Evolutionary conservation across 2,113 vertebrate species (phyloP), one percentile per base, ranked within the genome.

Genomic region (Pyxicephalus adspersus): DNA sequence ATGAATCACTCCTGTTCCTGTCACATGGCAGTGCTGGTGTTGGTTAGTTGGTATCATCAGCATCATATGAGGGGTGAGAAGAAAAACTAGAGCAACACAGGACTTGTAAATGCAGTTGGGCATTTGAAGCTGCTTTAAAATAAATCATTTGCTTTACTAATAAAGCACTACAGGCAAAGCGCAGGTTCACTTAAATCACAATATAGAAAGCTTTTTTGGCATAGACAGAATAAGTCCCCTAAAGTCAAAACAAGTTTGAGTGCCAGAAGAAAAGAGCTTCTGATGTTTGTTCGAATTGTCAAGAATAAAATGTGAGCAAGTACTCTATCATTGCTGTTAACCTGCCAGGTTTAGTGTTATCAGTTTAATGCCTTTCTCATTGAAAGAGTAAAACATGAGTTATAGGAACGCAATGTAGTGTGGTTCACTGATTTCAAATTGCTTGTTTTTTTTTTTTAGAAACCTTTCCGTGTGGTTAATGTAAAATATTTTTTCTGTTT

Each of bases 251-350:
- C 71, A 74, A 4, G 9, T 55, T 15, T 6, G 23, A 29, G 71
- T 58, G 71, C 55, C 71, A 74, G 55, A 60, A 58, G 19, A 7
- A 73, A 55, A n/a, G 70, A 57, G 71, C 71, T 74, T 74, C 71
- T 74, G 71, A 8, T 60, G 28, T 60, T 38, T 74, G 9, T 28
- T 57, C 16, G 16, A 31, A 17, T 57, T 73, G 13, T 73, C 52
- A 20, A 25, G 54, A 58, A n/a, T 74, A 8, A 58, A 38, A n/a
- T 11, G 22, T 60, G 55, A 74, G 20, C 71, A 60, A 74, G 13
- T 58, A 60, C 29, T 74, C 38, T 15, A 38, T 74, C 55, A 60
- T 17, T 55, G 58, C 70, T 74, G 29, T 74, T 74, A 74, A 38
- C 29, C 54, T 74, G 71, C 54, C 71, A 74, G 71, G 54, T 74